Conservation (phyloP, 2,888 invertebrate species). For the Torymus aiolomorphi region DNA sequence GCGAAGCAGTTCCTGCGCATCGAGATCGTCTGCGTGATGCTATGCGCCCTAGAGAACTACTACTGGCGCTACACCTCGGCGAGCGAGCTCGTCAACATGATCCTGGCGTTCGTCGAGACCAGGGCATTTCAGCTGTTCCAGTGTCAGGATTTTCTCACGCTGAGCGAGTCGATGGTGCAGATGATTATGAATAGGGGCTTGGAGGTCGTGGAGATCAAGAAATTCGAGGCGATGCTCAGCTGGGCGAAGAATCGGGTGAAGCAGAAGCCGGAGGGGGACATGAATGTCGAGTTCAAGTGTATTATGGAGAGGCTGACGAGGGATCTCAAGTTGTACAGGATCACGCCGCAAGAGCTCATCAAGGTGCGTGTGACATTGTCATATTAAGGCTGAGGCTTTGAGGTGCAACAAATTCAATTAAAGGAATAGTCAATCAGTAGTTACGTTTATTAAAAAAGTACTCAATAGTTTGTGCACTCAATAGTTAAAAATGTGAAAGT, state of each 20-base stretch:
- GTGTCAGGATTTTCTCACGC: conserved; percentile 88
- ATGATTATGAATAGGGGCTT: conserved; percentile 95
- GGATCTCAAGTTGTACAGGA: conserved; percentile 92
- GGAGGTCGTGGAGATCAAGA: conserved; percentile 91
- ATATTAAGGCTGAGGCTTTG: no score
- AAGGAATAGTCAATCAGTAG: no score
- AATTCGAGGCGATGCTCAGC: conserved; percentile 94
- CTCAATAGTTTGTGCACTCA: no score
- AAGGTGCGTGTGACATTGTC: conserved; percentile 78
- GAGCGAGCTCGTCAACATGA: conserved; percentile 95
- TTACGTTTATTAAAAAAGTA: no score
- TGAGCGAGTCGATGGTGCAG: conserved; percentile 96
- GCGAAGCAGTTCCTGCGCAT: conserved; percentile 95
- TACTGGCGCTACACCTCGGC: conserved; percentile 97
- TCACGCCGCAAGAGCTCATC: conserved; percentile 94
- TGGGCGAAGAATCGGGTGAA: conserved; percentile 93
- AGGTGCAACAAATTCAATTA: no score
- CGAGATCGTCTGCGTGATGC: conserved; percentile 95
- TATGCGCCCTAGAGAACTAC: conserved; percentile 94
- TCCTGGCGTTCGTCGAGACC: conserved; percentile 92
- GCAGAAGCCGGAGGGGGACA: conserved; percentile 87
- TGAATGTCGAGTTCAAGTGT: conserved; percentile 92
- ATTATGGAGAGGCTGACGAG: conserved; percentile 94
- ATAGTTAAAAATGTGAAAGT: no score
- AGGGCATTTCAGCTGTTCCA: conserved; percentile 91